Conservation (phyloP, 2,797 vertebrate species). For the Yasuhikotakia modesta region DNA sequence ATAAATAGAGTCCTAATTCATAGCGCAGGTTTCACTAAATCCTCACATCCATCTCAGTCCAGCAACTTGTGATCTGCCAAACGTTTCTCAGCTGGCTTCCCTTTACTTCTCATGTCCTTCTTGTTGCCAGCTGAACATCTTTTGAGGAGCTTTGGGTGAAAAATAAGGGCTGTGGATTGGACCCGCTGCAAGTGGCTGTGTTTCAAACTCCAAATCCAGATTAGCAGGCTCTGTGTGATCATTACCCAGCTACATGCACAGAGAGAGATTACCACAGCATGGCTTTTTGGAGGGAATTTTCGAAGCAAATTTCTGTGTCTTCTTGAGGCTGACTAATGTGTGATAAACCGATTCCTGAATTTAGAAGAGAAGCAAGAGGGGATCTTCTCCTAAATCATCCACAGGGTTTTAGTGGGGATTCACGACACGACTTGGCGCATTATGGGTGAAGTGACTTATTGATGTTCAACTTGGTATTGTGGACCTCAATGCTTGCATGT, state of each 20-base stretch:
- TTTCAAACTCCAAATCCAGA: conserved; percentile 47
- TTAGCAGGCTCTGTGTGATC: conserved; percentile 48
- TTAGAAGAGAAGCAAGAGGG: conserved; percentile 21
- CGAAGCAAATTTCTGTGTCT: conserved; percentile 49
- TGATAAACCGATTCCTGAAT: conserved; percentile 32
- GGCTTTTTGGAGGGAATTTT: conserved; percentile 54
- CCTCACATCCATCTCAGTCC: conserved; percentile 33
- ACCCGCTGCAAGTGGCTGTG: conserved; percentile 29
- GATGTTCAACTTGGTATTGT: conserved; percentile 6
- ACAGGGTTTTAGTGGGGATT: conserved; percentile 29
- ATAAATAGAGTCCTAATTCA: conserved; percentile 40
- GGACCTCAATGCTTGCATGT: conserved; percentile 1
- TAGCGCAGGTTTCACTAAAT: conserved; percentile 27
- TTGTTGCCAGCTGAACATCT: conserved; percentile 43
- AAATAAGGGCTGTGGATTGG: conserved; percentile 34
- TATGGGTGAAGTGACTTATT: background rate
- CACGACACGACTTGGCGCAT: background rate
- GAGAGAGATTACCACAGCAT: conserved; percentile 34
- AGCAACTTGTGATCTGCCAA: conserved; percentile 15
- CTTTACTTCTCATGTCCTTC: conserved; percentile 16
- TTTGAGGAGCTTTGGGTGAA: conserved; percentile 36
- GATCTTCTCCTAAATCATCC: conserved; percentile 27
- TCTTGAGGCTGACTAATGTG: conserved; percentile 33
- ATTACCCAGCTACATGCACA: conserved; percentile 39
- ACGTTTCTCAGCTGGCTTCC: conserved; percentile 16